These are phyloP conservation scores for Dicrostonyx torquatus DNA, from an alignment of 2,797 vertebrate species.

Conservation along the genomic window DNA sequence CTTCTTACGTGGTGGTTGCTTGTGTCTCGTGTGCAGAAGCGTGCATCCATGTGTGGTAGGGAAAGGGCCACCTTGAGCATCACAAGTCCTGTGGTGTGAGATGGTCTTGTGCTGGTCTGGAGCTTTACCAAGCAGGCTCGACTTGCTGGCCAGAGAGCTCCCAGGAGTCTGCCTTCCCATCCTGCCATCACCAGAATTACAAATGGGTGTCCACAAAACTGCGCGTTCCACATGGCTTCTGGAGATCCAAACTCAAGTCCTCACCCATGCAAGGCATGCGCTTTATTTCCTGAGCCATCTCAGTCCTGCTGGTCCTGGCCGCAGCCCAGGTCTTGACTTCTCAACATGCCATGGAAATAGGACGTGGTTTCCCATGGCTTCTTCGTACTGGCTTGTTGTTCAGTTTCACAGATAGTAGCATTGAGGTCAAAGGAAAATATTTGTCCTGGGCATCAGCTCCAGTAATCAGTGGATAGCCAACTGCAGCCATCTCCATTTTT, in stretches of 20 bases:
- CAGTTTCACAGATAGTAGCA: neutral
- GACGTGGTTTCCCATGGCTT: neutral
- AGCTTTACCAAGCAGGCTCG: neutral
- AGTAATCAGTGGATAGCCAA: neutral
- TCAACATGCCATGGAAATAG: neutral
- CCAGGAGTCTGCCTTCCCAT: neutral
- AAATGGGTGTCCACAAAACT: neutral
- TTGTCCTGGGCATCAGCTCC: slow-evolving; percentile 32
- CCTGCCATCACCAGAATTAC: neutral
- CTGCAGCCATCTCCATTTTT: neutral
- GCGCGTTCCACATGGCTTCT: neutral
- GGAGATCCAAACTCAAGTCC: neutral
- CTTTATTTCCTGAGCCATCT: neutral
- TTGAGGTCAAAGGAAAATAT: slow-evolving; percentile 48
- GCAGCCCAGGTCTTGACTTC: neutral
- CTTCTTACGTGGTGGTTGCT: neutral
- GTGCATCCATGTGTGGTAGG: rapidly evolving
- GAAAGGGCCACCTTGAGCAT: neutral
- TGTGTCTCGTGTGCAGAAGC: too few species aligned
- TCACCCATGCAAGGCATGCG: too few species aligned
- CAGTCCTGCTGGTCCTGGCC: neutral
- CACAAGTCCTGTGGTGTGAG: neutral
- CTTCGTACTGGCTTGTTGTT: neutral
- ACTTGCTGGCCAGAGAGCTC: neutral
- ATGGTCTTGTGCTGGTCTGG: neutral